Conservation (phyloP, 1,140 invertebrate species). For the Chlorops oryzae region DNA sequence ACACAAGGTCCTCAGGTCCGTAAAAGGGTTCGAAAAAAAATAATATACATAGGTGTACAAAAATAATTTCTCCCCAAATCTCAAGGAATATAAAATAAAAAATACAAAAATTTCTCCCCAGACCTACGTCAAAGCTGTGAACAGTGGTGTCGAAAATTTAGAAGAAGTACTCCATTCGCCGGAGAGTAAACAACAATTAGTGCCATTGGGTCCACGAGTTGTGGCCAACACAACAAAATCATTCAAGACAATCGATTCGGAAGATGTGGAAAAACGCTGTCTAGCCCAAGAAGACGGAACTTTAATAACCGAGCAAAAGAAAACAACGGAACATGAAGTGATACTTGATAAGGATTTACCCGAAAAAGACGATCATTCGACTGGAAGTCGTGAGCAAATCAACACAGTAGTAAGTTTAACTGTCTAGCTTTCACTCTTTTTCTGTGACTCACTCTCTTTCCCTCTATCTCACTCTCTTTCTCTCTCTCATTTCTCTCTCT, state of each 20-base stretch:
- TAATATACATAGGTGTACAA: too few species aligned
- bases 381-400: slow-evolving; percentile 29
- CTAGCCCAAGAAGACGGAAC: slow-evolving; percentile 69
- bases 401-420: slow-evolving; percentile 23
- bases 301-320: slow-evolving; percentile 74
- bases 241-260: slow-evolving; percentile 75
- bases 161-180: slow-evolving; percentile 59
- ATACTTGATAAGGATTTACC: slow-evolving; percentile 69
- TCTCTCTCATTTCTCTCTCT: not conserved
- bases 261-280: slow-evolving; percentile 64
- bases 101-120: too few species aligned
- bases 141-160: slow-evolving; percentile 60
- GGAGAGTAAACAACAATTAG: slow-evolving; percentile 55
- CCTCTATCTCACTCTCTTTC: not conserved
- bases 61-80: too few species aligned
- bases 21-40: too few species aligned
- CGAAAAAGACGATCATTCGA: slow-evolving; percentile 51
- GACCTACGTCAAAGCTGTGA: slow-evolving; percentile 67
- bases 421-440: too few species aligned
- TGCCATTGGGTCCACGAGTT: slow-evolving; percentile 60
- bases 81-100: too few species aligned
- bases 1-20: too few species aligned
- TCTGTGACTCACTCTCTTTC: too few species aligned
- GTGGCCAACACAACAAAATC: slow-evolving; percentile 70
- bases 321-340: slow-evolving; percentile 76